Evolutionary conservation across 53 echinoderm and acorn worm species (phyloP), one percentile per base, ranked within the genome.

Genomic region (Mesocentrotus franciscanus): DNA sequence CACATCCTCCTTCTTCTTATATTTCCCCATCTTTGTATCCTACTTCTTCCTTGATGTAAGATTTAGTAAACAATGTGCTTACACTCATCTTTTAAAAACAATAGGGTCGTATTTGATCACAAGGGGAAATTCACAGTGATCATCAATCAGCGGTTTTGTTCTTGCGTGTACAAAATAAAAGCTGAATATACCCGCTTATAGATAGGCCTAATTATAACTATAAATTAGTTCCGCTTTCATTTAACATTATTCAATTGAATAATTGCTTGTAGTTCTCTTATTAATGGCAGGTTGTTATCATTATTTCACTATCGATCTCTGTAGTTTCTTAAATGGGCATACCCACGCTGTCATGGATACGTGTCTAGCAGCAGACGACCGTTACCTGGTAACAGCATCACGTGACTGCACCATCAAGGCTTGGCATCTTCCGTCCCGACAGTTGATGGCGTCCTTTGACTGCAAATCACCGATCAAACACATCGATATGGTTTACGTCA

Each of bases 381-480:
- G 96, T 62, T 97, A 97, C 90, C 96, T 98, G 2, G 62, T 98
- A 34, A 97, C 97, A 0, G 96, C 97, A 74, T 98, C 98, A 22
- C 96, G 98, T 27, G 98, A 98, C 83, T 98, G 98, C 92, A 97
- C 96, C 92, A 35, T 98, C 42, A 98, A 97, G 84, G 97, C 96
- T 0, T 98, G 98, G 98, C 91, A 96, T 96, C 71, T 98, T 87
- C 89, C 95, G 6, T 93, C 94, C 0, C 71, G 75, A 4, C 55
- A 70, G 76, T 60, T 97, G 87, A 59, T 97, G 91, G 96, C 97
- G 22, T 97, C 98, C 15, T 98, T 98, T 74, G 97, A 98, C 95
- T 97, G 97, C 91, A 95, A 97, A 64, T 98, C 96, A 32, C 97
- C 96, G 96, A 78, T 97, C 90, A 98, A 98, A 92, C 89, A 94